Conservation (phyloP, 2,113 vertebrate genomes). For the Phodopus roborovskii region DNA sequence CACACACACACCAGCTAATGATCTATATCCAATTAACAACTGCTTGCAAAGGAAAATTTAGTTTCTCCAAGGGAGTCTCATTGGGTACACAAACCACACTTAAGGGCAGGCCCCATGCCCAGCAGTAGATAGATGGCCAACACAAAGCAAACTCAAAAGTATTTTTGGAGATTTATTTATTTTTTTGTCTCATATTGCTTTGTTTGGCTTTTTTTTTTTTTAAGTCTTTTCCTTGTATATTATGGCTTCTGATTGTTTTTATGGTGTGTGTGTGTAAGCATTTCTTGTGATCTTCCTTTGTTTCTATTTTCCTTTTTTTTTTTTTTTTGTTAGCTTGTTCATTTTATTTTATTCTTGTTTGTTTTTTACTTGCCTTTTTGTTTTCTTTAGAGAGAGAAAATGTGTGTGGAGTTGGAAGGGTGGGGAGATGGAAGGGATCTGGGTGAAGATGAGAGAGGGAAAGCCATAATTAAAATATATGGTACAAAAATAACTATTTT, state of each 20-base stretch:
- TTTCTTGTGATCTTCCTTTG: background rate
- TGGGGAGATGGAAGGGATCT: background rate
- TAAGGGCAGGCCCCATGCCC: background rate
- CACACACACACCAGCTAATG: background rate
- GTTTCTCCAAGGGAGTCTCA: background rate
- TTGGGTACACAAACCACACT: background rate
- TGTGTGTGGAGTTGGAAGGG: background rate
- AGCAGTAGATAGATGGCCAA: background rate
- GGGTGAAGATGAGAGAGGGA: background rate
- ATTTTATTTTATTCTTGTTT: background rate
- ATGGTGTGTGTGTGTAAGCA: background rate
- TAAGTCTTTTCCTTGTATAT: background rate
- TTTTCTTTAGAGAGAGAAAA: background rate
- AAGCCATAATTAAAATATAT: background rate
- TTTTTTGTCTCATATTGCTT: background rate
- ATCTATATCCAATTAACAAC: background rate
- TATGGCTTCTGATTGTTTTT: background rate
- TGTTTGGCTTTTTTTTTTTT: background rate
- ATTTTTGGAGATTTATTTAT: background rate
- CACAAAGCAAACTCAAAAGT: background rate
- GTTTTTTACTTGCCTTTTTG: background rate
- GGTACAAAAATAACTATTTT: background rate
- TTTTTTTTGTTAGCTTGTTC: background rate
- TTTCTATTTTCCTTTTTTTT: background rate
- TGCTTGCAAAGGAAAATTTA: background rate